Evolutionary conservation across 2,113 vertebrate genomes (phyloP).

Genomic region (Poicephalus gulielmi): DNA sequence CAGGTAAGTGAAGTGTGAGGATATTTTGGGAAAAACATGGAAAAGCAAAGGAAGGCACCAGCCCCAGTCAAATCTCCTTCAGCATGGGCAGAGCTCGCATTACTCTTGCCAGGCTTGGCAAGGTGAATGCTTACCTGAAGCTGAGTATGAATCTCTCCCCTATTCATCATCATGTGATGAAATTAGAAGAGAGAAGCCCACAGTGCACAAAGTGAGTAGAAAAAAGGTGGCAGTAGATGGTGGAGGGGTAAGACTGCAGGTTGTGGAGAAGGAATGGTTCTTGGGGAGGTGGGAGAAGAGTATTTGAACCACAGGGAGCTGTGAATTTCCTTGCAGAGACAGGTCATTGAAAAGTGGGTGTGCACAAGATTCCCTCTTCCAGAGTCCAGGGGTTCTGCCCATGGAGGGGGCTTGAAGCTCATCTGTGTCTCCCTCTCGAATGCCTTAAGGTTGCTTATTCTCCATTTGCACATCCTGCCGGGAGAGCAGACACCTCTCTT

Average conservation of each 20-base stretch:
- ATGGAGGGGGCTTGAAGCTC: fast-evolving
- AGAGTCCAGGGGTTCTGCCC: neutral
- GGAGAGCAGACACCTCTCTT: neutral
- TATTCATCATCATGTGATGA: neutral
- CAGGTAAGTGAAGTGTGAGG: neutral
- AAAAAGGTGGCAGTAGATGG: neutral
- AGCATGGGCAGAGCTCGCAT: neutral
- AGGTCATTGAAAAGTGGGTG: neutral
- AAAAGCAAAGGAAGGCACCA: neutral
- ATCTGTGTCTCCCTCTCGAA: neutral
- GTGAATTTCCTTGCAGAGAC: neutral
- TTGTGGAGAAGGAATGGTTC: neutral
- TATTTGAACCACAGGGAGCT: neutral
- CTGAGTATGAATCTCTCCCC: neutral
- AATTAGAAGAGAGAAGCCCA: neutral
- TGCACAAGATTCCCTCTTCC: neutral
- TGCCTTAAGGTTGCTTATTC: neutral
- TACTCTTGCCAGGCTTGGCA: neutral
- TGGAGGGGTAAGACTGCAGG: neutral
- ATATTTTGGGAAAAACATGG: neutral
- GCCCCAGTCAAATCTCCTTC: neutral
- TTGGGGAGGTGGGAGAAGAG: neutral
- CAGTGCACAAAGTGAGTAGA: neutral
- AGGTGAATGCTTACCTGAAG: neutral
- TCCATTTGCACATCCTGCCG: neutral